Conservation (phyloP, 2,888 invertebrate genomes). For the Amiota mariae region DNA sequence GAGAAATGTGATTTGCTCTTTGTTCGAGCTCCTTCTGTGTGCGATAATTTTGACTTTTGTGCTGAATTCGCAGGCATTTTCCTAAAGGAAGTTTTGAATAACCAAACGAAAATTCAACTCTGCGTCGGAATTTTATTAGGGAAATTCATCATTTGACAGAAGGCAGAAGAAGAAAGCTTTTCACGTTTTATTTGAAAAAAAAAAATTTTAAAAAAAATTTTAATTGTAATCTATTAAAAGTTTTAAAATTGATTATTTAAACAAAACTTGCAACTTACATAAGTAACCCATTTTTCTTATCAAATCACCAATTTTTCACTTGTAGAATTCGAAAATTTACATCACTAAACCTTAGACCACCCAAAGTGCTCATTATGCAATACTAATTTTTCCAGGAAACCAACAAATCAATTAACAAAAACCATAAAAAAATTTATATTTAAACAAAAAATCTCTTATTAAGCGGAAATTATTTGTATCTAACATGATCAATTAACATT, state of each 20-base stretch:
- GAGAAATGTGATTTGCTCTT: constrained; percentile 1
- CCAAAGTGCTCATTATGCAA: no score
- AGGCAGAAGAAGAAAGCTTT: not conserved
- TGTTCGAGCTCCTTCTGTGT: not conserved
- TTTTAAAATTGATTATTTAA: no score
- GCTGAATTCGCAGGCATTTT: constrained; percentile 17
- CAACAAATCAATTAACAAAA: constrained; percentile 7
- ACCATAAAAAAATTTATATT: not conserved
- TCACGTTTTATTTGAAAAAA: constrained; percentile 13
- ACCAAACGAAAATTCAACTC: constrained; percentile 1
- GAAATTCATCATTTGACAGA: not conserved
- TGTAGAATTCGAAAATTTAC: no score
- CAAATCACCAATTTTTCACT: no score
- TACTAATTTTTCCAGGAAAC: not conserved
- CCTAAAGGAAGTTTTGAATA: not conserved
- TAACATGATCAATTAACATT: constrained; percentile 25
- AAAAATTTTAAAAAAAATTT: not conserved
- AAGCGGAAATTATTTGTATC: not conserved
- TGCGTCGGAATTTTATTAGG: constrained; percentile 23
- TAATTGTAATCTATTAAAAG: not conserved
- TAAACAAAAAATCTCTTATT: not conserved
- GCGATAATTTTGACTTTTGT: constrained; percentile 16
- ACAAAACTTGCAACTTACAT: no score
- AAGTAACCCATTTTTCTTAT: no score
- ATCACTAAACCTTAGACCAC: no score